A percentile compares a stretch with the other conserved stretches of the same genome.
phyloP scores from a whole-genome alignment of 2,797 vertebrate genomes.

The Mallotus villosus region DNA sequence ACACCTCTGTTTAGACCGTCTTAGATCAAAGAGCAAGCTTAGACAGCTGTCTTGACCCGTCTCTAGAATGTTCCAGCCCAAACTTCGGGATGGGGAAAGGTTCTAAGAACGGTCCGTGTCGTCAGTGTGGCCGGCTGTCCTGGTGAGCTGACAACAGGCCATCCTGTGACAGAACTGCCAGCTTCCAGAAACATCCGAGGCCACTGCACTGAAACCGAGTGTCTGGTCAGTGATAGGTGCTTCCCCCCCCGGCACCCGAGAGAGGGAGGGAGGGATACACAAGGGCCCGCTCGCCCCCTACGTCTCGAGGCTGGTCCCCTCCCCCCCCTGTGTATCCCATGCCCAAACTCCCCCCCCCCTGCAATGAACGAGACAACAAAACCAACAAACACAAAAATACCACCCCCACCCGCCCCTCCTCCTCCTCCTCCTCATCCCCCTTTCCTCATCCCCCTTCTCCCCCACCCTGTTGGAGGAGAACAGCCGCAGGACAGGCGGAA shows the following conservation, averaged over 20 bases:
- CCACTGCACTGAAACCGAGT: slow-evolving; percentile 26
- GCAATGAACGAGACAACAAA: slow-evolving; percentile 45
- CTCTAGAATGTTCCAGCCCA: no score
- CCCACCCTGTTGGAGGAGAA: slow-evolving; percentile 54
- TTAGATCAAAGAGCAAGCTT: background rate
- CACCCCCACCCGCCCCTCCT: slow-evolving; percentile 68
- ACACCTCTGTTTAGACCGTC: background rate
- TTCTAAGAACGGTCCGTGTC: no score
- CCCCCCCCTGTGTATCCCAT: slow-evolving; percentile 72
- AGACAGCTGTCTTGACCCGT: no score
- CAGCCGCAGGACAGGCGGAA: slow-evolving; percentile 78
- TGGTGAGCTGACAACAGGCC: no score
- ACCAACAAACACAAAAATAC: slow-evolving; percentile 30
- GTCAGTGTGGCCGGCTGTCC: no score
- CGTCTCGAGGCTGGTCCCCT: slow-evolving; percentile 40
- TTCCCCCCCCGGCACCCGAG: slow-evolving; percentile 23
- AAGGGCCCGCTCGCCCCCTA: slow-evolving; percentile 16
- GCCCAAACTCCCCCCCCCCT: slow-evolving; percentile 80
- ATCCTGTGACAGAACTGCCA: no score
- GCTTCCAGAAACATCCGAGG: background rate
- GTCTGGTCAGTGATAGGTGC: slow-evolving; percentile 59
- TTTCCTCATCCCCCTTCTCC: slow-evolving; percentile 67
- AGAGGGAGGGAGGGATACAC: slow-evolving; percentile 52
- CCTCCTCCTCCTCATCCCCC: slow-evolving; percentile 64
- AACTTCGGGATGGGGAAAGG: no score